phyloP scores from a whole-genome alignment of 1,140 invertebrate species.

The Drosophila rhopaloa region DNA sequence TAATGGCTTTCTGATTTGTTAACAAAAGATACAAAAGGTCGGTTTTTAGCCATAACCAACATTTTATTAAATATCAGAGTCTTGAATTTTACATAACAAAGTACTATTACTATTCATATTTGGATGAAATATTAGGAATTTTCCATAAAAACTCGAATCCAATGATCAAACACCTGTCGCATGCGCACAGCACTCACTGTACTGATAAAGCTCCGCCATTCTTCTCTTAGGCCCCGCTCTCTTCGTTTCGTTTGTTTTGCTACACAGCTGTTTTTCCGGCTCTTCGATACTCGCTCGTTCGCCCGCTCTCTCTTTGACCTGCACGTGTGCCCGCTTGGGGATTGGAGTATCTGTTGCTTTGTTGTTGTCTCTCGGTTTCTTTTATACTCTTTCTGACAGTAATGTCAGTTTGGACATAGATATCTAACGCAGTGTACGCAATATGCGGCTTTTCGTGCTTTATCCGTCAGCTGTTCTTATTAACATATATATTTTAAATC shows the following conservation, averaged over 20 bases:
- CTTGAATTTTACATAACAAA: no score
- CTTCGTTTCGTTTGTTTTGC: conserved; percentile 51
- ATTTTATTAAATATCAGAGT: no score
- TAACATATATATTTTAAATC: no score
- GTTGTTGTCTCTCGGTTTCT: conserved; percentile 29
- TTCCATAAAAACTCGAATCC: not conserved
- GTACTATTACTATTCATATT: not conserved
- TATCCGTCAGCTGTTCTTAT: no score
- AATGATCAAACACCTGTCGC: conserved; percentile 2
- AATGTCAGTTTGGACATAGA: not conserved
- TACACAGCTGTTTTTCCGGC: conserved; percentile 46
- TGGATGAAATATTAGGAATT: not conserved
- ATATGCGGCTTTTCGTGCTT: no score
- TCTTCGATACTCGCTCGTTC: conserved; percentile 8
- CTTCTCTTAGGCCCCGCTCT: conserved; percentile 40
- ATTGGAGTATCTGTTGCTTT: conserved; percentile 38
- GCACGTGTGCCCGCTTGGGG: conserved; percentile 44
- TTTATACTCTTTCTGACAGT: conserved; percentile 1
- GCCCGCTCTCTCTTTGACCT: conserved; percentile 15
- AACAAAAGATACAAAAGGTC: no score
- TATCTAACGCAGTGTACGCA: no score
- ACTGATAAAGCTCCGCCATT: conserved; percentile 21
- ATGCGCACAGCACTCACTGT: conserved; percentile 20
- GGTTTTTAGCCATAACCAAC: no score
- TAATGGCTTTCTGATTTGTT: no score